Conservation (phyloP, 2,113 vertebrate species). For the Mungos mungo region DNA sequence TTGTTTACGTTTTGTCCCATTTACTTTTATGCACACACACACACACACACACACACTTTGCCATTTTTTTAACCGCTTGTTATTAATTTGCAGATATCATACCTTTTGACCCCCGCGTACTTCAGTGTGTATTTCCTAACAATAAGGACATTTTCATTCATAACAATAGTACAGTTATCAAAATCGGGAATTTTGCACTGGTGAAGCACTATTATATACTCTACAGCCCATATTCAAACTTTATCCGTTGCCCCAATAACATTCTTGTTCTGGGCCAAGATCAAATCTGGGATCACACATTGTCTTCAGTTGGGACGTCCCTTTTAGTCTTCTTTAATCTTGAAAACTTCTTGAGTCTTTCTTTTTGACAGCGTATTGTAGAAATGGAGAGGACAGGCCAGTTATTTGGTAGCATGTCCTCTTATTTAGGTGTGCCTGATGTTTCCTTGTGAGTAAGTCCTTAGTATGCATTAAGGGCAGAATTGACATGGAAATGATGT, state of each 20-base stretch:
- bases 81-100: constrained; percentile 18
- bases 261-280: not conserved
- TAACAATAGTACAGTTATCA: not conserved
- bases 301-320: not conserved
- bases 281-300: not conserved
- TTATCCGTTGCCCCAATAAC: not conserved
- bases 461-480: not conserved
- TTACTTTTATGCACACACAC: not conserved
- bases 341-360: not conserved
- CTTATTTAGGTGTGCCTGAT: not conserved
- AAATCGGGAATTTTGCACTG: constrained; percentile 12
- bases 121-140: not conserved
- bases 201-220: not conserved
- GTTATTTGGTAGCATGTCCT: not conserved
- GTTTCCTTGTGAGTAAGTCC: not conserved
- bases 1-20: constrained; percentile 40
- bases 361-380: not conserved
- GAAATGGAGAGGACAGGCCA: constrained; percentile 3
- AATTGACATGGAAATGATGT: not conserved
- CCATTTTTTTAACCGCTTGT: constrained; percentile 2
- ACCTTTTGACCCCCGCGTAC: not conserved
- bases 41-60: not conserved
- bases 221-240: not conserved
- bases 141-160: constrained; percentile 9
- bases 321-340: constrained; percentile 51